Evolutionary conservation across 2,113 vertebrate species (phyloP).

Genomic region (Alethe diademata): DNA sequence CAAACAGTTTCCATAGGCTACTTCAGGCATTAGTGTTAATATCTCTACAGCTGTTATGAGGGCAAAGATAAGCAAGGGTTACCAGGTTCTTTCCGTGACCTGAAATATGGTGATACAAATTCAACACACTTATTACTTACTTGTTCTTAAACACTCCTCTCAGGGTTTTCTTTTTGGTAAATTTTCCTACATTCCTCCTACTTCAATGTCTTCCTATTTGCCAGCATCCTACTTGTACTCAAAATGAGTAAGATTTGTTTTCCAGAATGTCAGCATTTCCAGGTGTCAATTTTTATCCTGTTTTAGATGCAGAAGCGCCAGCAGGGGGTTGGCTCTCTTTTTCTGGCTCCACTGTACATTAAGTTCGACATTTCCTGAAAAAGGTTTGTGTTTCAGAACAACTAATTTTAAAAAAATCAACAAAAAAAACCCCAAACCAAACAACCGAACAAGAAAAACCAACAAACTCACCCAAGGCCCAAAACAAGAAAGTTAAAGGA

Average conservation of each 20-base stretch:
- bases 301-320: background rate
- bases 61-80: background rate
- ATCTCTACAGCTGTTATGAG: background rate
- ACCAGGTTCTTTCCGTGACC: background rate
- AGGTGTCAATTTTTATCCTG: slow-evolving; percentile 43
- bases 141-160: background rate
- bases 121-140: background rate
- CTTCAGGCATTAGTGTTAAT: background rate
- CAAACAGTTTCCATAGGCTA: background rate
- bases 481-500: background rate
- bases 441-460: no score
- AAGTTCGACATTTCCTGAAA: background rate
- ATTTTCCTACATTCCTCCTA: slow-evolving; percentile 22
- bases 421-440: background rate
- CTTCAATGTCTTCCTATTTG: background rate
- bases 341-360: background rate
- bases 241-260: slow-evolving; percentile 8
- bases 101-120: background rate
- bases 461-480: background rate
- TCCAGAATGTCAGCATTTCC: slow-evolving; percentile 41
- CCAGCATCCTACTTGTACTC: slow-evolving; percentile 1
- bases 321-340: background rate
- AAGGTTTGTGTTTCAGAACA: slow-evolving; percentile 32
- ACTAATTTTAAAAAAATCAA: background rate
- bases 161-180: background rate